Base-by-base conservation (phyloP, 2,113 vertebrate species). In the Catagonus wagneri region DNA sequence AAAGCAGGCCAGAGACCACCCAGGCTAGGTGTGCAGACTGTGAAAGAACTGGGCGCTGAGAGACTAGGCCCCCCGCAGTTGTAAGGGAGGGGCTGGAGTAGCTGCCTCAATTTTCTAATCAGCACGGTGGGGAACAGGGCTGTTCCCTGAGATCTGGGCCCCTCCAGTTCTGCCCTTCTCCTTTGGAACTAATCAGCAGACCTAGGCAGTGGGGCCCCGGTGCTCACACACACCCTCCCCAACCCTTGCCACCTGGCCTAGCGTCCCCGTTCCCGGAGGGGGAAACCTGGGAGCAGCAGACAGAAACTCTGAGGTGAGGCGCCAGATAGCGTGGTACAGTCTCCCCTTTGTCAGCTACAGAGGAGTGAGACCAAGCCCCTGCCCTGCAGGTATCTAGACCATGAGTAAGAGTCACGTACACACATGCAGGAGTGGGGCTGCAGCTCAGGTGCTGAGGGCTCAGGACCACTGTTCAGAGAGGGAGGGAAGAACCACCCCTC, bases 1-100 rank as follows among this genome's bases (percentile, higher is more conserved):
- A 36, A 69, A 81, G 27, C 7, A 61, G 84, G 54, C 76, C 91
- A 58, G 78, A 89, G 97, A 80, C 95, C 97, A 94, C 96, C 80
- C 94, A 81, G 50, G 61, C 22, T 75, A 95, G 63, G 32, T n/a
- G 39, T 93, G 56, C 13, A 7, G 69, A 63, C 63, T 8, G 0
- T 14, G 0, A 6, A 34, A 93, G 15, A 75, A 25, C 54, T 1
- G 15, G 22, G 23, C 68, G 50, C 56, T 32, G 22, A 83, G 54
- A 71, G 2, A 9, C 72, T 34, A 25, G 9, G n/a, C 11, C 29
- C 25, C 50, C 32, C 34, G 32, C 75, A 71, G 34, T 32, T 86
- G 32, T 7, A 6, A 20, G 8, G 14, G 10, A 1, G 14, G 27
- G 3, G 27, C 6, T 10, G 2, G 19, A 2, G 12, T 34, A 10